Conservation (phyloP, 2,797 vertebrate species). For the Oreortyx pictus region DNA sequence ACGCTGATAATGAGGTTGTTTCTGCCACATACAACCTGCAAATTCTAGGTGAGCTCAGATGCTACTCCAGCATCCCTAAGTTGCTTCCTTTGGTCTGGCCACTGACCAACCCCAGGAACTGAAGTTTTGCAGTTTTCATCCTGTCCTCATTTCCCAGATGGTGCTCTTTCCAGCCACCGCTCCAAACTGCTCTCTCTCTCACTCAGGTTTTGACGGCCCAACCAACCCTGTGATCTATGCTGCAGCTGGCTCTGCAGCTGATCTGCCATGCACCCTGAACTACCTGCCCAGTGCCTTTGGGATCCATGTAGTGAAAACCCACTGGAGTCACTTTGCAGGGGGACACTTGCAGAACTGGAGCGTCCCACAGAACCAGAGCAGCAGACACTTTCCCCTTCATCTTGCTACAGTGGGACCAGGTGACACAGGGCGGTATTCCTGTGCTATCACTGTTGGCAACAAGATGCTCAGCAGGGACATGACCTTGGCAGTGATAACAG, state of each 20-base stretch:
- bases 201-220: constrained; percentile 71
- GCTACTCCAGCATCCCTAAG: not conserved
- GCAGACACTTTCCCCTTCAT: constrained; percentile 63
- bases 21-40: constrained; percentile 56
- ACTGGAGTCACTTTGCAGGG: constrained; percentile 65
- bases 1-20: constrained; percentile 63
- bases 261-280: constrained; percentile 70
- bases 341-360: not conserved
- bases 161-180: not conserved
- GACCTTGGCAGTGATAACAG: constrained; percentile 77
- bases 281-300: constrained; percentile 13
- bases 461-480: constrained; percentile 52
- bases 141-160: not conserved
- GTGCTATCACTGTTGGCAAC: constrained; percentile 53
- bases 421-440: constrained; percentile 75
- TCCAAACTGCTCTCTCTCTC: not conserved
- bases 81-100: not conserved
- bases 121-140: not conserved
- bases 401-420: constrained; percentile 58
- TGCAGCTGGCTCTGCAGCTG: constrained; percentile 68
- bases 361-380: not conserved
- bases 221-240: constrained; percentile 65
- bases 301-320: constrained; percentile 15
- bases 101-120: not conserved
- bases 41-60: constrained; percentile 72